A percentile compares a stretch with the other conserved stretches of the same genome.
Conservation (phyloP, 2,888 invertebrate genomes). For the Urechis unicinctus region DNA sequence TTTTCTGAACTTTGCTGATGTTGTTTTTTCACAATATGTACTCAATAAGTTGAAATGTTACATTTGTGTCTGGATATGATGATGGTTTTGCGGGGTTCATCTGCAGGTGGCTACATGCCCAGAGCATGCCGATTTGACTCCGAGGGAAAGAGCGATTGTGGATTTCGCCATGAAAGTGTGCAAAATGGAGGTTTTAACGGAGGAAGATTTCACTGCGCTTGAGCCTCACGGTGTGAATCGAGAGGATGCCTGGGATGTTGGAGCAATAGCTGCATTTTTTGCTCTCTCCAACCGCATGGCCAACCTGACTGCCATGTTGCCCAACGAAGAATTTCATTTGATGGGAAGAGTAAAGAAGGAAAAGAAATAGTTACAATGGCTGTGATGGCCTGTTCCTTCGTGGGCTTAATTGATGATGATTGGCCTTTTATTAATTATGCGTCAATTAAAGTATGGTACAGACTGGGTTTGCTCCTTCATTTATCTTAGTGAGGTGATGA, state of each 20-base stretch:
- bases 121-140: conserved; percentile 30
- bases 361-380: too few species aligned
- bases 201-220: conserved; percentile 25
- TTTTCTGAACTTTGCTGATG: too few species aligned
- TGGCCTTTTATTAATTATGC: too few species aligned
- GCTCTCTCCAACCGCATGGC: conserved; percentile 40
- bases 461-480: too few species aligned
- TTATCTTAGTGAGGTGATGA: too few species aligned
- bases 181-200: conserved; percentile 25
- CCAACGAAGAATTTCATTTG: conserved; percentile 37
- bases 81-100: background rate
- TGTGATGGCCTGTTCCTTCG: too few species aligned
- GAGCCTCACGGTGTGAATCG: conserved; percentile 26
- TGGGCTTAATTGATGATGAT: too few species aligned
- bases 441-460: too few species aligned
- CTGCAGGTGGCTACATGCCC: conserved; percentile 33
- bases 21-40: too few species aligned
- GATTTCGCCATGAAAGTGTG: conserved; percentile 34
- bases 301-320: conserved; percentile 29
- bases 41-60: too few species aligned
- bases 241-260: conserved; percentile 43
- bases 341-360: conserved; percentile 21
- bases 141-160: conserved; percentile 31
- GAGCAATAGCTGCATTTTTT: conserved; percentile 33
- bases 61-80: background rate